Evolutionary conservation across 1,140 invertebrate genomes (phyloP), one percentile per base, ranked within the genome.

Genomic region (Theocolax elegans): DNA sequence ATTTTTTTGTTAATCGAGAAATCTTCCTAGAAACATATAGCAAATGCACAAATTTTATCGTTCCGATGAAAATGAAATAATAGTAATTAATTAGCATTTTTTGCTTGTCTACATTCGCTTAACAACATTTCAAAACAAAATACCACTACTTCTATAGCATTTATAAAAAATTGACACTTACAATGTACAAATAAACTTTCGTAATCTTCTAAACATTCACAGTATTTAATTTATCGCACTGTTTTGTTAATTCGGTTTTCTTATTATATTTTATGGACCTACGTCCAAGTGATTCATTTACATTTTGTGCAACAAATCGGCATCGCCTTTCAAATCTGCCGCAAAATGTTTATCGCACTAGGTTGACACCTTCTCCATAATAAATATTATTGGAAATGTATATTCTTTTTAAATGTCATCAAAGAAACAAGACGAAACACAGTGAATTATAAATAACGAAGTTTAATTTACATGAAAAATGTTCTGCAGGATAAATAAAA

Each of bases 231-330:
- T 35, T 4, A 48, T 6, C 13, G 25, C 58, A 21, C 46, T 42
- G 49, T 49, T 49, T 60, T 27, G 17, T 49, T 67, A 67, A 67
- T 67, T 67, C 66, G 66, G 56, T 19, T 60, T 38, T 31, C 15
- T 27, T 29, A 29, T 51, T 59, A 60, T 27, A 67, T 48, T 13
- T 9, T 23, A 58, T 42, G 38, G 31, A 15, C 15, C 23, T 66
- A 66, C 35, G 46, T 46, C 38, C 9, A 42, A 19, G 10, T 58
- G n/a, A 6, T 48, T 67, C 17, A 67, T 67, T 58, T 67, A 67
- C 65, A 67, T 58, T 67, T 58, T 67, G 65, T 58, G 42, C 65
- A 67, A 35, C 38, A 29, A 31, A 46, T n/a, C n/a, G n/a, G n/a
- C n/a, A n/a, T n/a, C n/a, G n/a, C n/a, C n/a, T 51, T 27, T 3